Evolutionary conservation across 2,888 invertebrate genomes (phyloP), one percentile per base, ranked within the genome.

Genomic region (Hydrotaea diabolus): DNA sequence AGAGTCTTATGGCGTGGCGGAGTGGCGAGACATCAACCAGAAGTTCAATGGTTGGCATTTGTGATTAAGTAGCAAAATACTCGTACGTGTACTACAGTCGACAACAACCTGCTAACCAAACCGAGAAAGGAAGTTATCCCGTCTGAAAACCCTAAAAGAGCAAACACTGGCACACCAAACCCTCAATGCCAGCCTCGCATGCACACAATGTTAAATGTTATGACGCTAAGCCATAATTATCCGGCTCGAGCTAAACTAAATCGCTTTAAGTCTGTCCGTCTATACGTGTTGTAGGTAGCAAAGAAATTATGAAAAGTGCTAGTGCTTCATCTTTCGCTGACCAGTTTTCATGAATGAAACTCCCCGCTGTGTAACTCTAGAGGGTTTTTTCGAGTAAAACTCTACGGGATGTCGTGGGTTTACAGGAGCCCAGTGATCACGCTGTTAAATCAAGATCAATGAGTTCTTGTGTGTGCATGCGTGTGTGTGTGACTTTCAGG

Each of bases 281-380:
- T 17, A 9, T 31, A 23, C 13, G 13, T 64, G 11, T 15, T 36
- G n/a, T 39, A 49, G 53, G 66, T 53, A 77, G 53, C 76, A 21
- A 62, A 39, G 26, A 43, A 55, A 31, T 31, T 31, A 31, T 31
- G 31, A 31, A 31, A 31, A 7, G 7, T 31, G 31, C 31, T 7
- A 31, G 36, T 57, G 21, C 15, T n/a, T n/a, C n/a, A n/a, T n/a
- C n/a, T 78, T 15, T 31, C 23, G 21, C 11, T 73, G n/a, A 23
- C 26, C 26, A n/a, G 72, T 53, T 80, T 83, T 86, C 75, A 87
- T 88, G 88, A 88, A 88, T 88, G 88, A 88, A 88, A 82, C 84
- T 85, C 84, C 87, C 88, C 57, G 88, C 87, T 88, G 88, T 59
- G 87, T 77, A 46, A 69, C 46, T 21, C 21, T 23, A 21, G 43